These are phyloP conservation scores for Vollenhovia emeryi DNA, from an alignment of 1,140 invertebrate species.

Conservation along the genomic window DNA sequence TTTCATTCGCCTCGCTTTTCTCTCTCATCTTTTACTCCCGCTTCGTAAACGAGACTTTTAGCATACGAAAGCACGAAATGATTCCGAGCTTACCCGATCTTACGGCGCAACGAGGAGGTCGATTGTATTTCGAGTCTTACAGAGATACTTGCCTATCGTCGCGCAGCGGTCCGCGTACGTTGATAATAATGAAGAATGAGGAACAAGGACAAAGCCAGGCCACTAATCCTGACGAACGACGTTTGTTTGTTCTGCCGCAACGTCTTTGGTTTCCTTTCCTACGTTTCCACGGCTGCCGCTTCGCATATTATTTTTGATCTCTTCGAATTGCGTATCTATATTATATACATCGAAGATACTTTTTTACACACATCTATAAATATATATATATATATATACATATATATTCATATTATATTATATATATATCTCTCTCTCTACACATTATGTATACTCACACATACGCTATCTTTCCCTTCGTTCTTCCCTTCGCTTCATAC, in stretches of 20 bases:
- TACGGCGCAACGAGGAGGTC: constrained; percentile 2
- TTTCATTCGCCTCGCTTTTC: background rate
- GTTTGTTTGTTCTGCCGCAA: constrained; percentile 59
- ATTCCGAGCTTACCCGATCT: constrained; percentile 42
- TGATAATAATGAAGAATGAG: constrained; percentile 31
- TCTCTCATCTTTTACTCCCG: background rate
- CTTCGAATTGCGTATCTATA: constrained; percentile 61
- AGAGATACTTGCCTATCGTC: background rate
- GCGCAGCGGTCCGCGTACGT: background rate
- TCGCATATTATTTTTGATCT: constrained; percentile 65
- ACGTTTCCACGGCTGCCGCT: constrained; percentile 67
- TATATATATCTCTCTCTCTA: constrained; percentile 52
- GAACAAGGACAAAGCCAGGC: constrained; percentile 64
- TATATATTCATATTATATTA: constrained; percentile 40
- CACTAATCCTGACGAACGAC: constrained; percentile 59
- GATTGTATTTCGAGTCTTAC: constrained; percentile 11
- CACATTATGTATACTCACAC: constrained; percentile 43
- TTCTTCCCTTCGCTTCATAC: constrained; percentile 39
- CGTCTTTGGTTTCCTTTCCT: constrained; percentile 60
- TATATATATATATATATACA: constrained; percentile 30
- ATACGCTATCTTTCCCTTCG: constrained; percentile 8
- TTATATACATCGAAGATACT: background rate
- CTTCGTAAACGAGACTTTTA: background rate
- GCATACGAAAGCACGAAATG: background rate
- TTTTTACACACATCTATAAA: constrained; percentile 10